Percentiles rank a stretch among this genome's conserved stretches.
phyloP scores from a whole-genome alignment of 2,888 invertebrate genomes.

The Dolichopus griseipennis region DNA sequence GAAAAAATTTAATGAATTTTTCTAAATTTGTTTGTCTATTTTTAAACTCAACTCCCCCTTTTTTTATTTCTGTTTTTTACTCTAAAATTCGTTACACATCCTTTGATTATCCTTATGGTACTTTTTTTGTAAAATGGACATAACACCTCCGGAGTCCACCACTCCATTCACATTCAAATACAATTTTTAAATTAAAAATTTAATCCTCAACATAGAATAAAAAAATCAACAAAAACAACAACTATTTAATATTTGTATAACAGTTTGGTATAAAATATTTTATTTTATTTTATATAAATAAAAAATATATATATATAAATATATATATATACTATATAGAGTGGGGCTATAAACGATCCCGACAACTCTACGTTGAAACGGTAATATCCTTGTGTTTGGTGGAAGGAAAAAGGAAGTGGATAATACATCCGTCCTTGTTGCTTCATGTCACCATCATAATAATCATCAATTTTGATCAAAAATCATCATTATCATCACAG shows the following conservation, averaged over 20 bases:
- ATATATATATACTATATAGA: slow-evolving; percentile 13
- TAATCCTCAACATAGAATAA: too few relatives aligned
- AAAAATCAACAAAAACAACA: too few relatives aligned
- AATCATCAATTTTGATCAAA: neutral
- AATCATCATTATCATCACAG: neutral
- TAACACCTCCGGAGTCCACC: neutral
- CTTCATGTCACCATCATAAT: slow-evolving; percentile 40
- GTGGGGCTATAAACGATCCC: slow-evolving; percentile 23
- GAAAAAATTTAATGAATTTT: too few relatives aligned
- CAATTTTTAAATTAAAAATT: neutral
- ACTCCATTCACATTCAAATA: too few relatives aligned
- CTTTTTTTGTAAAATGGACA: neutral
- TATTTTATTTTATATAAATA: too few relatives aligned
- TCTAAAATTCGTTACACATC: too few relatives aligned
- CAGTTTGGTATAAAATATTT: too few relatives aligned
- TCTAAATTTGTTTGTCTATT: too few relatives aligned
- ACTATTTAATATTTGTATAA: neutral
- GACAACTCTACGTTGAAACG: slow-evolving; percentile 37
- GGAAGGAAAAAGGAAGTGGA: slow-evolving; percentile 47
- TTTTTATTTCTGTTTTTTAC: too few relatives aligned
- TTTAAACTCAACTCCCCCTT: too few relatives aligned
- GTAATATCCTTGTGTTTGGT: slow-evolving; percentile 46
- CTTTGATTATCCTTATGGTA: neutral
- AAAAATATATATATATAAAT: neutral
- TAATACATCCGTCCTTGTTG: slow-evolving; percentile 47